phyloP scores from a whole-genome alignment of 2,113 vertebrate genomes.

The Alectura lathami region DNA sequence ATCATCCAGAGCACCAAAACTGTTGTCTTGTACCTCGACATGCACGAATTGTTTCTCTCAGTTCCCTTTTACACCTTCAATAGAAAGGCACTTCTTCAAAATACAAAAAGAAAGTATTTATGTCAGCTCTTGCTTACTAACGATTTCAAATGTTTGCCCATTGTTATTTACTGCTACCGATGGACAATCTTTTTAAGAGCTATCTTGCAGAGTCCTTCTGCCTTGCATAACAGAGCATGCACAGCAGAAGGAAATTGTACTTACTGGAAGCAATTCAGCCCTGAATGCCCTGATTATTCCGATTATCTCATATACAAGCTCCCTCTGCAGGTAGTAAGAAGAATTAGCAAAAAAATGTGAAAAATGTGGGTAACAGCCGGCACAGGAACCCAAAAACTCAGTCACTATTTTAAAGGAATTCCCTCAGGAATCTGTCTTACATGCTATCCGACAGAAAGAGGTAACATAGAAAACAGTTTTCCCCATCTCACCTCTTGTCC shows the following conservation, averaged over 20 bases:
- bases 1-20: background rate
- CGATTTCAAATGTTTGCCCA: background rate
- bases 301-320: conserved; percentile 80
- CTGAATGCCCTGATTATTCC: conserved; percentile 69
- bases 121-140: background rate
- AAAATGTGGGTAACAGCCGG: conserved; percentile 35
- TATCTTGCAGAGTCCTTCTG: conserved; percentile 35
- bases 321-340: conserved; percentile 82
- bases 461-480: background rate
- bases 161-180: background rate
- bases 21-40: background rate
- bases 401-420: conserved; percentile 24
- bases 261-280: conserved; percentile 63
- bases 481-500: background rate
- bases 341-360: conserved; percentile 72
- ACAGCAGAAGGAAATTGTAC: conserved; percentile 42
- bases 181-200: conserved; percentile 3
- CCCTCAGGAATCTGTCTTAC: background rate
- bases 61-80: background rate
- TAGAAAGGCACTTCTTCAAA: background rate
- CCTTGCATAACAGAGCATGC: background rate
- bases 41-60: background rate
- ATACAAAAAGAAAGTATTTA: background rate
- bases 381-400: conserved; percentile 30
- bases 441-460: conserved; percentile 21